Percentiles rank a stretch among this genome's conserved stretches.
These are phyloP conservation scores for Cryptus armator DNA, from an alignment of 2,888 invertebrate genomes.

Conservation along the genomic window DNA sequence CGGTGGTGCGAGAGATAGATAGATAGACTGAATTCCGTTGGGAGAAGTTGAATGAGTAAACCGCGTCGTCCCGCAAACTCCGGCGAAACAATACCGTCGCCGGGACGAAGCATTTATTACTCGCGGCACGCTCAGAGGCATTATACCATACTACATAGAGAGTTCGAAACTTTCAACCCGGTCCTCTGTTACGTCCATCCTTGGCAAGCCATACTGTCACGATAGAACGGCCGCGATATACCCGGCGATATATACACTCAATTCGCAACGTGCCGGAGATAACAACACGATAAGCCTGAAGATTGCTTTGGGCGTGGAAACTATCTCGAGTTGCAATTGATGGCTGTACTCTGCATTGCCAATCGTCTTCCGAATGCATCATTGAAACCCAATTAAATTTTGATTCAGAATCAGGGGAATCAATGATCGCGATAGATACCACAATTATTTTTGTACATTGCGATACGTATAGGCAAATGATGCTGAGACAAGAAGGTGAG, in stretches of 20 bases:
- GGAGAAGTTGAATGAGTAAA: constrained; percentile 42
- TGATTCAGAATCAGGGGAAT: not conserved
- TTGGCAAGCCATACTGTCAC: not conserved
- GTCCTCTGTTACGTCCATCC: not conserved
- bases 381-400: not conserved
- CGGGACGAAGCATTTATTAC: constrained; percentile 25
- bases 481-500: too few relatives aligned
- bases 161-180: constrained; percentile 12
- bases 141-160: not conserved
- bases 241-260: not conserved
- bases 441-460: too few relatives aligned
- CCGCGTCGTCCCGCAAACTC: constrained; percentile 14
- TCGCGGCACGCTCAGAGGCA: constrained; percentile 26
- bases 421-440: not conserved
- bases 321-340: not conserved
- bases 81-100: constrained; percentile 32
- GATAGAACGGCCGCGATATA: not conserved
- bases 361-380: not conserved
- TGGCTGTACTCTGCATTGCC: not conserved
- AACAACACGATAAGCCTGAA: not conserved
- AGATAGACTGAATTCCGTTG: constrained; percentile 12
- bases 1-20: constrained; percentile 6
- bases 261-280: constrained; percentile 9
- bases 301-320: not conserved
- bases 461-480: too few relatives aligned